Percentiles rank a stretch among this genome's conserved stretches.
phyloP scores from a whole-genome alignment of 1,140 invertebrate species.

The Odontomachus brunneus region DNA sequence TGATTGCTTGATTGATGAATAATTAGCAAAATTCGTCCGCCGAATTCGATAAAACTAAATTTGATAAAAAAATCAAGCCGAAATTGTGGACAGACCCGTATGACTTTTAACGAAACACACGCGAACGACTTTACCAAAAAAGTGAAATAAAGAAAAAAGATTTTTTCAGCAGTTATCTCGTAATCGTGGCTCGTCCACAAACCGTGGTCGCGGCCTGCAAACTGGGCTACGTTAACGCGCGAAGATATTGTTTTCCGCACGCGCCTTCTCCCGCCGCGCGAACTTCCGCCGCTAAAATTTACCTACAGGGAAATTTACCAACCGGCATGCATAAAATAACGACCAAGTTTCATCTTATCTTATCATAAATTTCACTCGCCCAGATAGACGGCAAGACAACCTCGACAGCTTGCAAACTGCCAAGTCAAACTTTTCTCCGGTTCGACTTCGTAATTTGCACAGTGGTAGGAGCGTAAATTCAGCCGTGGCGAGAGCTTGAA shows the following conservation, averaged over 20 bases:
- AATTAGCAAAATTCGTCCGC: too few species aligned
- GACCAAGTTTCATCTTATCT: slow-evolving; percentile 20
- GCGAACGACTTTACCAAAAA: too few species aligned
- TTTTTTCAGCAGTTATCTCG: too few species aligned
- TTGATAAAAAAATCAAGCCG: too few species aligned
- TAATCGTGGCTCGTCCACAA: too few species aligned
- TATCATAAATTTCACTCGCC: slow-evolving; percentile 11
- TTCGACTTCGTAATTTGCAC: slow-evolving; percentile 20
- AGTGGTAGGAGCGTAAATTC: not conserved
- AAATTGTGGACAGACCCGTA: too few species aligned
- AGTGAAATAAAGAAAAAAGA: too few species aligned
- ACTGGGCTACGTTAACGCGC: not conserved
- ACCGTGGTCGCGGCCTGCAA: too few species aligned
- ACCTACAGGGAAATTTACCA: slow-evolving; percentile 15
- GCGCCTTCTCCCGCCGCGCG: not conserved
- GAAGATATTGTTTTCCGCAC: not conserved
- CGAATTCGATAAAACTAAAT: too few species aligned
- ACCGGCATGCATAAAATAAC: slow-evolving; percentile 21
- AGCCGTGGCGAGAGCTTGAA: not conserved
- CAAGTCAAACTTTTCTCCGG: slow-evolving; percentile 7
- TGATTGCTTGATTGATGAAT: too few species aligned
- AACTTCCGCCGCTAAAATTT: not conserved
- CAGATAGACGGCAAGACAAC: not conserved
- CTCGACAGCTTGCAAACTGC: slow-evolving; percentile 26
- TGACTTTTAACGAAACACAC: too few species aligned